These are phyloP conservation scores for Aspidiotus rigidus DNA, from an alignment of 2,888 invertebrate species.

Conservation along the genomic window DNA sequence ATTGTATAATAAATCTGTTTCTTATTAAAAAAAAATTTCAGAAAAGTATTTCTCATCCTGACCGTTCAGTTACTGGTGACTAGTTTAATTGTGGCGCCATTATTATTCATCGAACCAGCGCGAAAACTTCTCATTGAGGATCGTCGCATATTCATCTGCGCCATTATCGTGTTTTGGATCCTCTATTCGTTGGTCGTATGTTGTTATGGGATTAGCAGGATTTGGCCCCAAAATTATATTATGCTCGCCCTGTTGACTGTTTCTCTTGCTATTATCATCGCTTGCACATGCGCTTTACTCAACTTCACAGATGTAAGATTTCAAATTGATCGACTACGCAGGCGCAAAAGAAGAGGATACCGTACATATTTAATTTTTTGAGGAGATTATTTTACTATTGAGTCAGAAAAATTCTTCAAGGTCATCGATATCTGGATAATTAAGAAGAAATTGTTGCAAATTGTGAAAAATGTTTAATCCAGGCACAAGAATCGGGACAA, in stretches of 20 bases:
- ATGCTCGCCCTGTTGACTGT: not conserved
- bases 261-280: not conserved
- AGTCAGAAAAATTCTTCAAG: no score
- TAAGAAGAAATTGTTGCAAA: no score
- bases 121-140: not conserved
- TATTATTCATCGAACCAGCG: slow-evolving; percentile 1
- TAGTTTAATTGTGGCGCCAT: not conserved
- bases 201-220: not conserved
- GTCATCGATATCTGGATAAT: no score
- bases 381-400: no score
- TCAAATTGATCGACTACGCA: no score
- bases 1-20: no score
- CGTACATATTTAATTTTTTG: no score
- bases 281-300: not conserved
- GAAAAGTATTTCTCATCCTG: slow-evolving; percentile 6
- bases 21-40: not conserved
- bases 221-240: slow-evolving; percentile 7
- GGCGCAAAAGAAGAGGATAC: no score
- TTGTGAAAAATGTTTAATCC: no score
- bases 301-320: no score
- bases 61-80: not conserved
- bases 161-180: not conserved
- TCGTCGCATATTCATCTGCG: not conserved
- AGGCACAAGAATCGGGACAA: no score
- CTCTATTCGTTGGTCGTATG: not conserved